Conservation (phyloP, 2,888 invertebrate genomes). For the Isoperla grammatica region DNA sequence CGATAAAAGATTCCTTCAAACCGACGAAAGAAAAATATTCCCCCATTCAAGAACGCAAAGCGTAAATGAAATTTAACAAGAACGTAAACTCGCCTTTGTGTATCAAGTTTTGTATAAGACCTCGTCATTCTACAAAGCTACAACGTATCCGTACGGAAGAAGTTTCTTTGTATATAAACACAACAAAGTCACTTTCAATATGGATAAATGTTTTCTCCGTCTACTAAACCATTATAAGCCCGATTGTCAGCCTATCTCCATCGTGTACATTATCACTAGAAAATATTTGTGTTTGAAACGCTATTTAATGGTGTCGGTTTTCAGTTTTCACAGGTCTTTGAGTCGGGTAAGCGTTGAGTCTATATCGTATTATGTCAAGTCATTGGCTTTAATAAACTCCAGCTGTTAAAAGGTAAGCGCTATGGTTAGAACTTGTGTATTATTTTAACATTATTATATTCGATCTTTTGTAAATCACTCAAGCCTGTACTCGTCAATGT, state of each 20-base stretch:
- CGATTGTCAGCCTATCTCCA: not conserved
- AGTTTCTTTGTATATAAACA: too few species aligned
- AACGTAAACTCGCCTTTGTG: too few species aligned
- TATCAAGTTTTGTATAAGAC: too few species aligned
- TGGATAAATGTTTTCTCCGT: too few species aligned
- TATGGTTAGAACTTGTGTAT: constrained; percentile 3
- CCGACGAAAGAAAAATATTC: too few species aligned
- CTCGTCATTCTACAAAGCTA: too few species aligned
- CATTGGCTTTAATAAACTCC: constrained; percentile 10
- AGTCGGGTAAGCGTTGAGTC: not conserved
- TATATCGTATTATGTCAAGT: constrained; percentile 3
- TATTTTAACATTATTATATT: constrained; percentile 14
- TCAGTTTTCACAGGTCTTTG: constrained; percentile 11
- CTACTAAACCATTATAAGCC: constrained; percentile 2
- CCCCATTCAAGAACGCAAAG: too few species aligned
- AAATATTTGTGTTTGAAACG: constrained; percentile 15
- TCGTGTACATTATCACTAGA: constrained; percentile 5
- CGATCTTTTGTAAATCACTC: constrained; percentile 12
- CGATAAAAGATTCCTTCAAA: too few species aligned
- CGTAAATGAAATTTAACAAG: too few species aligned
- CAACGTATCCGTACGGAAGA: too few species aligned
- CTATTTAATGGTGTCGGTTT: constrained; percentile 11
- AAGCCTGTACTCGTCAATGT: not conserved
- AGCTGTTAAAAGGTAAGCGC: not conserved
- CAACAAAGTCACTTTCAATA: too few species aligned